Conservation (phyloP, 2,888 invertebrate species). For the Spisula subtruncata region DNA sequence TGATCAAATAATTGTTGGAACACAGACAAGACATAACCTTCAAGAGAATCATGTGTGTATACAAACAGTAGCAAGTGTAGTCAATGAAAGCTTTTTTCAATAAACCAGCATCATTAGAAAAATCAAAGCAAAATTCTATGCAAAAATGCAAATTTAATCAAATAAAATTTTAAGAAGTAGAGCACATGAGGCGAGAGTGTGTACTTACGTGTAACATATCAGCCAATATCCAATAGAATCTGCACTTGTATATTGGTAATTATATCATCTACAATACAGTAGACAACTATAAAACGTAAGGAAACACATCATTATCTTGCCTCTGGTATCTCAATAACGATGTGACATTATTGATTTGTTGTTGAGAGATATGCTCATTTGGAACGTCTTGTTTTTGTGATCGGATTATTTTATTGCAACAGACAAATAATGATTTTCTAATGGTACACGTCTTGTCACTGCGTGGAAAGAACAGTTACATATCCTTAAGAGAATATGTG, state of each 20-base stretch:
- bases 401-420: background rate
- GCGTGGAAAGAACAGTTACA: background rate
- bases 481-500: background rate
- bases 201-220: no score
- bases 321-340: background rate
- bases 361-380: background rate
- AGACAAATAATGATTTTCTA: background rate
- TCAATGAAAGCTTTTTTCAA: no score
- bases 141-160: no score
- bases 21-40: no score
- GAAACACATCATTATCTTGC: background rate
- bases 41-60: no score
- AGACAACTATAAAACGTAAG: background rate
- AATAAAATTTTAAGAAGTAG: no score
- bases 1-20: no score
- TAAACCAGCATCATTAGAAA: no score
- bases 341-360: background rate
- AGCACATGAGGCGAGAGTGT: no score
- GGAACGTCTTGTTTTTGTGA: background rate
- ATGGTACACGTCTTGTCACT: background rate
- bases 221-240: background rate
- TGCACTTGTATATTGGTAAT: background rate
- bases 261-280: background rate
- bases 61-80: no score
- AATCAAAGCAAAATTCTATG: no score